Conservation (phyloP, 92 coral and sea anemone genomes). For the Epizoanthus illoricatus region DNA sequence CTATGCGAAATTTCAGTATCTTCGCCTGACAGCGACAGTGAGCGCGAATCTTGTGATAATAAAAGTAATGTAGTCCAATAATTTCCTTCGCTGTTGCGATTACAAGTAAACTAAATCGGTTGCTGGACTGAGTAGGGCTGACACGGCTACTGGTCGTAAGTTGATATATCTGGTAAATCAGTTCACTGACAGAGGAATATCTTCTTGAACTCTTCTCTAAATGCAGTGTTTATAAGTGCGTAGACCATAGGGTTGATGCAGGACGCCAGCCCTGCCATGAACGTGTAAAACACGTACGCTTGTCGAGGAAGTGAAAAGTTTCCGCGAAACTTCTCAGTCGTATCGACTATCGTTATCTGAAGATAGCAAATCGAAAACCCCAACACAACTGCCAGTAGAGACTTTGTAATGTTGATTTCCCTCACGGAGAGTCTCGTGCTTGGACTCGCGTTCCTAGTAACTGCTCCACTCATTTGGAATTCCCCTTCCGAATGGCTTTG, state of each 20-base stretch:
- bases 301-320: conserved; percentile 31
- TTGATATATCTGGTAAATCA: not conserved
- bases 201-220: conserved; percentile 21
- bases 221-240: conserved; percentile 20
- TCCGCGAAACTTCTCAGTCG: conserved; percentile 20
- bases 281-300: conserved; percentile 26
- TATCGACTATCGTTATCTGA: conserved; percentile 27
- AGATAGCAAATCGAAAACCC: conserved; percentile 32
- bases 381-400: conserved; percentile 27
- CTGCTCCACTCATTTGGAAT: not conserved
- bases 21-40: no score
- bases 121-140: no score
- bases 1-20: no score
- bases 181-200: conserved; percentile 11
- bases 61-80: no score
- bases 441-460: not conserved
- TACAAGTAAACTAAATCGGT: no score
- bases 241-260: conserved; percentile 28
- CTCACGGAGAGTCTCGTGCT: conserved; percentile 1
- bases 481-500: not conserved
- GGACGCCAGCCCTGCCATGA: conserved; percentile 16
- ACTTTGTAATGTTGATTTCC: conserved; percentile 29
- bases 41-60: no score
- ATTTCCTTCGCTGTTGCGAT: no score
- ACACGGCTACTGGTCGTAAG: no score